Conservation (phyloP, 1,140 invertebrate species). For the Drosophila saltans region DNA sequence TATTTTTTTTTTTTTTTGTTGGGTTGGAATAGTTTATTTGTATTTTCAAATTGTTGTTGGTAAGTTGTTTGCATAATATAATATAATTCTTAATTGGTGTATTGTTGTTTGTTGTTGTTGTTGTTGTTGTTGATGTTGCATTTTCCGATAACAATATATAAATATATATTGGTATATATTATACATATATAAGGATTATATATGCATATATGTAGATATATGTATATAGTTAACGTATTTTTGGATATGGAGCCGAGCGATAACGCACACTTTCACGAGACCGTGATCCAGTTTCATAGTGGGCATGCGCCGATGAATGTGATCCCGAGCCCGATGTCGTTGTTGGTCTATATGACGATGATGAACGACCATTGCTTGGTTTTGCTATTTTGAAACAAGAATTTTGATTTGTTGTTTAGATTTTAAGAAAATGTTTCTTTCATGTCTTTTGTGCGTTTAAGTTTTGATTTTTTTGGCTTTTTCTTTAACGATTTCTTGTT, state of each 20-base stretch:
- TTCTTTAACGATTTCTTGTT: slow-evolving; percentile 21
- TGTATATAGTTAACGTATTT: slow-evolving; percentile 74
- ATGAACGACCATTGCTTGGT: slow-evolving; percentile 83
- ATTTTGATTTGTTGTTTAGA: slow-evolving; percentile 79
- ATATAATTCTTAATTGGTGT: slow-evolving; percentile 50
- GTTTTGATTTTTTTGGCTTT: slow-evolving; percentile 37
- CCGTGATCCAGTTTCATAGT: slow-evolving; percentile 82
- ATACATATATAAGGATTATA: slow-evolving; percentile 27
- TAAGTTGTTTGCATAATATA: slow-evolving; percentile 44
- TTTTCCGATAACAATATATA: slow-evolving; percentile 30
- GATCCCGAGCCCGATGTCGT: slow-evolving; percentile 79
- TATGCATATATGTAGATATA: slow-evolving; percentile 28
- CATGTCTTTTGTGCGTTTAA: slow-evolving; percentile 43
- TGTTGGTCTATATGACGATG: slow-evolving; percentile 82
- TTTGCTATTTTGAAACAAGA: slow-evolving; percentile 80
- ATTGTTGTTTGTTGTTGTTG: slow-evolving; percentile 66
- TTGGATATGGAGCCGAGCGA: slow-evolving; percentile 82
- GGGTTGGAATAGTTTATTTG: slow-evolving; percentile 57
- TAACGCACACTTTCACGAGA: slow-evolving; percentile 83
- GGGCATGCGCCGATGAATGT: slow-evolving; percentile 73
- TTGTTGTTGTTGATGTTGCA: slow-evolving; percentile 49
- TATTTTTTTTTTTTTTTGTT: slow-evolving; percentile 23
- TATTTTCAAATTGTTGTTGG: slow-evolving; percentile 63
- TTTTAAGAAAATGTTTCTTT: slow-evolving; percentile 61
- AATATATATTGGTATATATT: slow-evolving; percentile 19